Conservation (phyloP, 2,888 invertebrate species). For the Chymomyza amoena region DNA sequence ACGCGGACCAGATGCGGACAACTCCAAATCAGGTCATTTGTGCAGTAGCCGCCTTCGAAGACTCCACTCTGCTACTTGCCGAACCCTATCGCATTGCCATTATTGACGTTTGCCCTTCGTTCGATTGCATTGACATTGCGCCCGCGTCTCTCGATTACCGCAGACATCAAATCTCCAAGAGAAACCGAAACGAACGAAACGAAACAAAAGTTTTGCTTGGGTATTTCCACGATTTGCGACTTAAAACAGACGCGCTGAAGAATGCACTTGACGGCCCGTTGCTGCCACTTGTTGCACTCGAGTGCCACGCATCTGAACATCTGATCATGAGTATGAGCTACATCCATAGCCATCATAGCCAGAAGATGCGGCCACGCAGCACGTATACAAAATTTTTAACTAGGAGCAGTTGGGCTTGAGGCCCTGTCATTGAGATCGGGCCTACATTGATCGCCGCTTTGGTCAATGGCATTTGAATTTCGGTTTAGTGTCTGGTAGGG, state of each 20-base stretch:
- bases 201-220: constrained; percentile 12
- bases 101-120: constrained; percentile 55
- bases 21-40: constrained; percentile 56
- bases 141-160: neutral
- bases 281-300: constrained; percentile 73
- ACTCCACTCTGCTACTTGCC: constrained; percentile 26
- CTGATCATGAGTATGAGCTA: constrained; percentile 1
- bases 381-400: neutral
- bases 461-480: constrained; percentile 55
- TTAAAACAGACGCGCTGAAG: constrained; percentile 64
- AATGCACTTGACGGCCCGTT: constrained; percentile 61
- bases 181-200: constrained; percentile 5
- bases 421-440: constrained; percentile 60
- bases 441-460: constrained; percentile 63
- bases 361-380: constrained; percentile 23
- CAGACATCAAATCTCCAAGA: neutral
- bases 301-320: constrained; percentile 50
- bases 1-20: neutral
- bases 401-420: constrained; percentile 36
- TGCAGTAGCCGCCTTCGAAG: constrained; percentile 54
- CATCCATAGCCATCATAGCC: constrained; percentile 36
- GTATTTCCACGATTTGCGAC: constrained; percentile 57
- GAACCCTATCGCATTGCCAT: constrained; percentile 50
- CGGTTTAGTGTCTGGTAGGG: neutral
- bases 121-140: constrained; percentile 34